Evolutionary conservation across 2,113 vertebrate species (phyloP), one percentile per base, ranked within the genome.

Genomic region (Mohoua ochrocephala): DNA sequence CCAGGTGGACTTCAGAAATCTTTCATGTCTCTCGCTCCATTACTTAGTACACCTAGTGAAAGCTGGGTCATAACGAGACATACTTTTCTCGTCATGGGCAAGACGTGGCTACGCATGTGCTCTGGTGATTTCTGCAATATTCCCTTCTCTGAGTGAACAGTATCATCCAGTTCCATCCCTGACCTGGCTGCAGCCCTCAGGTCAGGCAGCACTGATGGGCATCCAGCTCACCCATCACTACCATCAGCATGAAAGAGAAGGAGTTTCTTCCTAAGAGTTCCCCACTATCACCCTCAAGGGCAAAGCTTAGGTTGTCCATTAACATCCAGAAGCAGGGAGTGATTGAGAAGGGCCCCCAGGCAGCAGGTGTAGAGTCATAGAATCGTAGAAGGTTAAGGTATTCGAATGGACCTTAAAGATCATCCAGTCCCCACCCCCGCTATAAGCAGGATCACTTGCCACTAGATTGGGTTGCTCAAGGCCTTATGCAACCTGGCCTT

Each of bases 11-110:
- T 39, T 73, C 13, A 83, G 96, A 95, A 95, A 96, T 96, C 92
- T 45, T 91, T 96, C 84, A 89, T 70, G 93, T 96, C 96, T 97
- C 96, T 97, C 3, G 28, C 95, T 97, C 96, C 97, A 96, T 97
- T 98, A 96, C 93, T 70, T 96, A 95, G 93, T 96, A 91, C 82
- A 49, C 85, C 96, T 93, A 94, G 82, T 27, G 69, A 94, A 93
- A 94, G 93, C 91, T 91, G 33, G 28, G 53, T 91, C 94, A 87
- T 90, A 94, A 94, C 75, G 84, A 96, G 83, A 93, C 57, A 45
- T 33, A 91, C 89, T 94, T 91, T 95, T 89, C 96, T 74, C 44
- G 4, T 70, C 91, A 93, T 33, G 91, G 81, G 59, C 70, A 50
- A 79, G 91, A 74, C 42, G 39, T 33, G 67, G 65, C 75, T 11